phyloP scores from a whole-genome alignment of 1,140 invertebrate species.

The Megathymus violae region DNA sequence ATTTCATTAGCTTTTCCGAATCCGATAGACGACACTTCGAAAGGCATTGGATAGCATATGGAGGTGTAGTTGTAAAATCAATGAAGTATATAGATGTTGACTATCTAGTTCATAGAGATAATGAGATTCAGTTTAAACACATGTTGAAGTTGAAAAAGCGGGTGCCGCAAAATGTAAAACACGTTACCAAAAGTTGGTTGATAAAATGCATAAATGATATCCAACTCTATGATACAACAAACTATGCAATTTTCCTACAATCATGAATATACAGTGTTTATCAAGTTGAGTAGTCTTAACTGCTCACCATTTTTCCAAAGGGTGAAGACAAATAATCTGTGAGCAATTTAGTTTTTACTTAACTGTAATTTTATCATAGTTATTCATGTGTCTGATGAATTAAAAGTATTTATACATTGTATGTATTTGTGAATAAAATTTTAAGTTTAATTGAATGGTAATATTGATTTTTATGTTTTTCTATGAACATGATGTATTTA shows the following conservation, averaged over 20 bases:
- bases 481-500: no score
- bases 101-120: slow-evolving; percentile 79
- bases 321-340: no score
- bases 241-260: slow-evolving; percentile 72
- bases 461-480: no score
- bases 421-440: no score
- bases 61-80: slow-evolving; percentile 74
- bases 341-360: no score
- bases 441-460: no score
- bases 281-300: not conserved
- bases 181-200: slow-evolving; percentile 83
- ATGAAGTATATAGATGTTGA: slow-evolving; percentile 71
- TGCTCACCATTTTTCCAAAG: not conserved
- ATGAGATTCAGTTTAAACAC: slow-evolving; percentile 63
- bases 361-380: no score
- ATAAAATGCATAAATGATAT: slow-evolving; percentile 77
- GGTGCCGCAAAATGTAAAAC: slow-evolving; percentile 68
- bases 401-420: no score
- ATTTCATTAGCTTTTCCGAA: slow-evolving; percentile 70
- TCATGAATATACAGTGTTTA: slow-evolving; percentile 37
- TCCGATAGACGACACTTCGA: slow-evolving; percentile 65
- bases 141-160: slow-evolving; percentile 64
- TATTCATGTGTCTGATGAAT: no score
- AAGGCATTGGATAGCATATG: slow-evolving; percentile 84
- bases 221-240: slow-evolving; percentile 68